Base-by-base conservation (phyloP, 2,113 vertebrate genomes). In the Pitta sordida region DNA sequence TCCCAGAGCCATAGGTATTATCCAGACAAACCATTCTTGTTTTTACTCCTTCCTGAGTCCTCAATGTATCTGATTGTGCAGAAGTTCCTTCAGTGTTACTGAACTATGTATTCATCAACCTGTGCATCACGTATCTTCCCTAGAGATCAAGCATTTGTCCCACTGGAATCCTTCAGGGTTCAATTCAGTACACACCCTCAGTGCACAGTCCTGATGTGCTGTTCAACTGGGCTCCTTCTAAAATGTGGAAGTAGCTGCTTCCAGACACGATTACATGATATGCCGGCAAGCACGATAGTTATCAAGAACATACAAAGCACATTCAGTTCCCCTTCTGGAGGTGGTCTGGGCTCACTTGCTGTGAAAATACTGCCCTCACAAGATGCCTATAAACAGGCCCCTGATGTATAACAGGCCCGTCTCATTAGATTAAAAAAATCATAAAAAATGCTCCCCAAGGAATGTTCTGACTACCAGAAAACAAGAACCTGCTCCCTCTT, bases 211-310 rank as follows among this genome's bases (percentile, higher is more conserved):
- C 39, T 81, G 51, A 55, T 13, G 20, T 5, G 23, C 36, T 73
- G 4, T 51, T 63, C 32, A 46, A 0, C 30, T 51, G 39, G 36
- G 24, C 7, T 88, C 1, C 48, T 34, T 51, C 48, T 56, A 29
- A 69, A 77, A 74, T 8, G 6, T 13, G 27, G 46, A 56, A 87
- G 82, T 15, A 74, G 65, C 70, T 74, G 39, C 24, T 80, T 46
- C 37, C 69, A 89, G 56, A n/a, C 15, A 85, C 2, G 0, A 52
- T 62, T 51, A 36, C 32, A 59, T 0, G 0, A 41, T 15, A 44
- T 5, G n/a, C 52, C 43, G 53, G 37, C 65, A 81, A 56, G 69
- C 36, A 70, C 21, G 69, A 55, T 21, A 63, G 36, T 64, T 80
- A 60, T 3, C 58, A 68, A 39, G 74, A 84, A 30, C 41, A 44